Percentiles rank a stretch among this genome's conserved stretches.
These are phyloP conservation scores for Campopleginae sp. DNA, from an alignment of 2,888 invertebrate genomes.

Conservation along the genomic window DNA sequence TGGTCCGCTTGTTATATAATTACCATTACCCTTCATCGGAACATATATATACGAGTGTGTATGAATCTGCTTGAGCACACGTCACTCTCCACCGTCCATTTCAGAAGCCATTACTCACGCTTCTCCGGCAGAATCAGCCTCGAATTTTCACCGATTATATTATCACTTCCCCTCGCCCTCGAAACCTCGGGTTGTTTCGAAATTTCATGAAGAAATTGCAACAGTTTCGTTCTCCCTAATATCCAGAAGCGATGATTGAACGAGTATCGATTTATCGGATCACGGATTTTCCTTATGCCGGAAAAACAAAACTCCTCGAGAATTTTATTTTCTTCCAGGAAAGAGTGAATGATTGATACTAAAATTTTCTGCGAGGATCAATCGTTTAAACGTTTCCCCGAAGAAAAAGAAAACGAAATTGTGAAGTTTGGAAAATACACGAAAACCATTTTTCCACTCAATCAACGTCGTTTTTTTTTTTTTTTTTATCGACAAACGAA, in stretches of 20 bases:
- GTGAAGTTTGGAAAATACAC: not conserved
- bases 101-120: conserved; percentile 53
- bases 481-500: not conserved
- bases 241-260: conserved; percentile 31
- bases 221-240: conserved; percentile 28
- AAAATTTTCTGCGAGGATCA: conserved; percentile 6
- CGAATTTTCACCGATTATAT: conserved; percentile 41
- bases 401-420: not conserved
- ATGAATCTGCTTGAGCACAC: conserved; percentile 48
- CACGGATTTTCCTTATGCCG: not conserved
- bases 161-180: not conserved
- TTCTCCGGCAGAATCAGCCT: conserved; percentile 26
- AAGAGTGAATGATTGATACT: conserved; percentile 21
- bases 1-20: conserved; percentile 35
- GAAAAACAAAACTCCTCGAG: not conserved
- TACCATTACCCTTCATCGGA: conserved; percentile 29
- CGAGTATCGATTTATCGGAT: conserved; percentile 44
- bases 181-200: not conserved
- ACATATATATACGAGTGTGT: conserved; percentile 11
- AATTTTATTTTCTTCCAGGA: not conserved
- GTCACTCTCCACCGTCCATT: conserved; percentile 47
- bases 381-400: conserved; percentile 3
- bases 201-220: conserved; percentile 28
- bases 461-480: not conserved
- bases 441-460: conserved; percentile 6